These are phyloP conservation scores for Pseudomyrmex flavicornis DNA, from an alignment of 1,140 invertebrate genomes.

Conservation along the genomic window DNA sequence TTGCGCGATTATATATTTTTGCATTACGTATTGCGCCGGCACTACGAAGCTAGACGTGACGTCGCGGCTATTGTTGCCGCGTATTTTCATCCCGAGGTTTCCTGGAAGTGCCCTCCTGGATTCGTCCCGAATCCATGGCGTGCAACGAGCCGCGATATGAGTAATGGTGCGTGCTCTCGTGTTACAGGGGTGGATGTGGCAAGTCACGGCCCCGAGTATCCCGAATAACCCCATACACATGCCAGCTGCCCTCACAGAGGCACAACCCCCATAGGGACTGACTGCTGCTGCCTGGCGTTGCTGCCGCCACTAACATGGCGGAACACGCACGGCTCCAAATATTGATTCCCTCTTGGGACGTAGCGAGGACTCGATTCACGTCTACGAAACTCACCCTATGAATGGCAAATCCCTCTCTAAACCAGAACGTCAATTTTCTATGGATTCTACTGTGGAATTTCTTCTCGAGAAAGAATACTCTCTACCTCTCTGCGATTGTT, in stretches of 20 bases:
- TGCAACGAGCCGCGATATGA: conserved; percentile 83
- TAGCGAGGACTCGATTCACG: conserved; percentile 35
- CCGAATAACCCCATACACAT: conserved; percentile 72
- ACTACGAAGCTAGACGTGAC: conserved; percentile 39
- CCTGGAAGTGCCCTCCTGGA: conserved; percentile 70
- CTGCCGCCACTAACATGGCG: conserved; percentile 78
- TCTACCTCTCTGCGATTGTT: conserved; percentile 16
- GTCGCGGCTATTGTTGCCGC: conserved; percentile 61
- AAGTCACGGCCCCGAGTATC: conserved; percentile 83
- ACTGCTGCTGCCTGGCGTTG: conserved; percentile 65
- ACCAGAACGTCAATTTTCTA: not conserved
- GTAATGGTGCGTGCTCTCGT: conserved; percentile 84
- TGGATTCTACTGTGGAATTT: not conserved
- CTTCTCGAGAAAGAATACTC: not conserved
- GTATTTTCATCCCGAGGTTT: conserved; percentile 69
- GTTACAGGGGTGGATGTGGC: conserved; percentile 81
- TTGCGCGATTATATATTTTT: conserved; percentile 33
- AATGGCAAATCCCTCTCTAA: not conserved
- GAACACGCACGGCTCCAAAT: conserved; percentile 81
- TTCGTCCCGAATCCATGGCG: conserved; percentile 76
- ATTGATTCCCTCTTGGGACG: conserved; percentile 82
- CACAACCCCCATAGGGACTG: conserved; percentile 76
- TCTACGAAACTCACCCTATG: conserved; percentile 27
- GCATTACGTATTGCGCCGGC: not conserved
- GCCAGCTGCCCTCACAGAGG: conserved; percentile 79